Evolutionary conservation across 2,797 vertebrate species (phyloP).

Genomic region (Oceanodroma leucorhoa): DNA sequence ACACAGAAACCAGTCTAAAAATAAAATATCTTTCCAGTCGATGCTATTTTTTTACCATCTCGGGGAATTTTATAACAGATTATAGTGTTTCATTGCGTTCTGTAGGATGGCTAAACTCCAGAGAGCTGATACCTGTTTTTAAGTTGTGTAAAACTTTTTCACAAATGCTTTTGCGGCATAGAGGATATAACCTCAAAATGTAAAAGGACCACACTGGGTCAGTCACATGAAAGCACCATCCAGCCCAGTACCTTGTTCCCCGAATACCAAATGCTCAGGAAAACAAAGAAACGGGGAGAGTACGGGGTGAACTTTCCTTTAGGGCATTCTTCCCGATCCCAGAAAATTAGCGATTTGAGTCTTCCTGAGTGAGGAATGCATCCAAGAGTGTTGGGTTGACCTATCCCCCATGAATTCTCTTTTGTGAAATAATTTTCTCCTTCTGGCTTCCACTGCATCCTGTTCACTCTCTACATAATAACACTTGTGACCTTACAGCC

Average conservation of each 20-base stretch:
- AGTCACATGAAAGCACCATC: not conserved
- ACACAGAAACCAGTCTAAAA: slow-evolving; percentile 10
- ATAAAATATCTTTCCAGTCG: not conserved
- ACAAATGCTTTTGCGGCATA: not conserved
- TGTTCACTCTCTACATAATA: slow-evolving; percentile 18
- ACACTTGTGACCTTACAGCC: slow-evolving; percentile 6
- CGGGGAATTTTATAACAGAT: not conserved
- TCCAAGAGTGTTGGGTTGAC: not conserved
- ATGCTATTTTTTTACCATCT: not conserved
- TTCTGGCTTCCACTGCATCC: slow-evolving; percentile 47
- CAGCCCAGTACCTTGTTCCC: not conserved
- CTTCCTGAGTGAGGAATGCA: not conserved
- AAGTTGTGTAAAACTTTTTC: not conserved
- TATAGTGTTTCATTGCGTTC: not conserved
- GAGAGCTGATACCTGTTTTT: not conserved
- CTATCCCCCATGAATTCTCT: slow-evolving; percentile 8
- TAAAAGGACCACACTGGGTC: not conserved
- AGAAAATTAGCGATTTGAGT: not conserved
- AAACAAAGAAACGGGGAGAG: not conserved
- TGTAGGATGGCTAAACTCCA: not conserved
- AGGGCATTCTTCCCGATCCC: not conserved
- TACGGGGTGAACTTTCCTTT: not conserved
- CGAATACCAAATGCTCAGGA: not conserved
- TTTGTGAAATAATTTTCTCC: not conserved
- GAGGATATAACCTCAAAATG: not conserved